Percentiles rank a stretch among this genome's conserved stretches.
phyloP scores from a whole-genome alignment of 2,113 vertebrate genomes.

The Eurystomus gularis region DNA sequence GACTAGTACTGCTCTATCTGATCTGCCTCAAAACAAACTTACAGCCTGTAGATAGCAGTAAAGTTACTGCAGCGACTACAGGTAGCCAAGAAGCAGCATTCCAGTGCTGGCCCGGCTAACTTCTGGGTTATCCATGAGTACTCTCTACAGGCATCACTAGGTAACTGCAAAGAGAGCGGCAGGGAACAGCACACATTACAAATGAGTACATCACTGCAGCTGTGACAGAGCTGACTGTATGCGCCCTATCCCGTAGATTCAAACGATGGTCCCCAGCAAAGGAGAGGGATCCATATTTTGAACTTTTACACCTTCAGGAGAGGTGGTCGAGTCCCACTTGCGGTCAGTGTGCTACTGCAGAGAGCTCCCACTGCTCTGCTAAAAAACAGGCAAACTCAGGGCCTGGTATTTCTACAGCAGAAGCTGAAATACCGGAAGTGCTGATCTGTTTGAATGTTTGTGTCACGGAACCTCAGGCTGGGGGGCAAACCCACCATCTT shows the following conservation, averaged over 20 bases:
- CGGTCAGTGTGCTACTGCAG: fast-evolving
- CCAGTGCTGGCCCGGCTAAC: fast-evolving
- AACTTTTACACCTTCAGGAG: not conserved
- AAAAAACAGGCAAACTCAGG: not conserved
- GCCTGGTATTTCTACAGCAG: not conserved
- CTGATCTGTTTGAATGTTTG: not conserved
- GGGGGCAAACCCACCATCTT: fast-evolving
- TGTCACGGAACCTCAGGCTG: not conserved
- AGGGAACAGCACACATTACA: fast-evolving
- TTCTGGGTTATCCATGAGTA: not conserved
- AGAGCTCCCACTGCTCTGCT: not conserved
- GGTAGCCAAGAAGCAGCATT: fast-evolving
- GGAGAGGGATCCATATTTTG: not conserved
- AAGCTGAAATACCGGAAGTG: not conserved
- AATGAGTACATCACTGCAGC: fast-evolving
- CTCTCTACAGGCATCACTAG: not conserved
- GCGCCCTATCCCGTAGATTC: fast-evolving
- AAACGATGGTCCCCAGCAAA: not conserved
- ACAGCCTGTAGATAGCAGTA: not conserved
- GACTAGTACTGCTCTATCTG: not conserved
- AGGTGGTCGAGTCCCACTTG: fast-evolving
- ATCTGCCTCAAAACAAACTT: not conserved
- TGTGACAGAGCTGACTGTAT: no score
- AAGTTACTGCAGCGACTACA: fast-evolving
- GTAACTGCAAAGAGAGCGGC: not conserved